Base-by-base conservation (phyloP, 2,113 vertebrate genomes). In the Grantiella picta region DNA sequence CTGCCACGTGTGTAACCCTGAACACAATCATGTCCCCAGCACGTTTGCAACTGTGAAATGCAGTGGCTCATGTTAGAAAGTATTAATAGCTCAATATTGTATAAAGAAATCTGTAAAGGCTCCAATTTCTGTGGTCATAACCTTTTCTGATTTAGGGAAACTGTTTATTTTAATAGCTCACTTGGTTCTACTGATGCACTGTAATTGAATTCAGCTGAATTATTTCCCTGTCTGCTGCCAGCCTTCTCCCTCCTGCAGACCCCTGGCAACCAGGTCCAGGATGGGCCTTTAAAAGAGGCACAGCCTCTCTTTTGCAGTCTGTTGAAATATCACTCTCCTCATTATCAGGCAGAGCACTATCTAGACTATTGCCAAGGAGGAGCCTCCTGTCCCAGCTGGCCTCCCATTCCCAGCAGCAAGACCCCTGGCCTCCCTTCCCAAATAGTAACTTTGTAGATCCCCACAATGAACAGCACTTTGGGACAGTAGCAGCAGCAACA, bases 121-220 rank as follows among this genome's bases (percentile, higher is more conserved):
- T 76, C 49, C n/a, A 23, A 8, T 73, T 56, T 69, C 71, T 94
- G 2, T 65, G 75, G 10, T 65, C 40, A 19, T 75, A 52, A 36
- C n/a, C 40, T 29, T 44, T 84, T 59, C 61, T 71, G 81, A 52
- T 71, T 64, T 61, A 82, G 45, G 40, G 23, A 24, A 31, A 16
- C 56, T 84, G 59, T 75, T 90, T 89, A 47, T 91, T 90, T 89
- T 86, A 90, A 73, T 81, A 78, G 38, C 56, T 89, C 57, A 29
- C 56, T 90, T 91, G 44, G 56, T 66, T 79, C 64, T 75, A 14
- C 86, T 78, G 81, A 56, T 82, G 80, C 63, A 44, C 25, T 84
- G 24, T 86, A 86, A 94, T 49, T 86, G 40, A 94, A 79, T 95
- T 92, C 60, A 81, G 47, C 49, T 31, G 47, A 73, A 71, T 77